Conservation (phyloP, 2,888 invertebrate genomes). For the Stictocephala bisonia region DNA sequence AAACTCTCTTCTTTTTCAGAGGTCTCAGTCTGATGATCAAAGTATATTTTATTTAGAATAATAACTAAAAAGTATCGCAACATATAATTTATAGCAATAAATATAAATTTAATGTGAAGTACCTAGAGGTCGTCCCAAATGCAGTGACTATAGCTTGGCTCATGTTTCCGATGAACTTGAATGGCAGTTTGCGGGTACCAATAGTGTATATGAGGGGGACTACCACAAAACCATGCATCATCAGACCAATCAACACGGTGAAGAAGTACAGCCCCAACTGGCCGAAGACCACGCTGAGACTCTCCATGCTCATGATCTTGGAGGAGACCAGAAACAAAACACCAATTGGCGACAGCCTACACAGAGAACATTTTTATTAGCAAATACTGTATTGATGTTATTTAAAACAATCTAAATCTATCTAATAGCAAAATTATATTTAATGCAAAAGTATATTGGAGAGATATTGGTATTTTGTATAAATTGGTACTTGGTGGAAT, state of each 20-base stretch:
- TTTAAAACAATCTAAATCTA: no score
- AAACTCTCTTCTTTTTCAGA: no score
- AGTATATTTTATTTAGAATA: no score
- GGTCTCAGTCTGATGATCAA: no score
- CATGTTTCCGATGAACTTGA: constrained; percentile 82
- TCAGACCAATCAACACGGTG: constrained; percentile 91
- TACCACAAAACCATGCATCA: constrained; percentile 91
- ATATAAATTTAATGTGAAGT: constrained; percentile 43
- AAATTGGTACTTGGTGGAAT: no score
- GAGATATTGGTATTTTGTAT: no score
- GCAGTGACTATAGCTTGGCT: constrained; percentile 94
- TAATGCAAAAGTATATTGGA: no score
- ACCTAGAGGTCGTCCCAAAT: constrained; percentile 95
- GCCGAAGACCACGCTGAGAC: constrained; percentile 84
- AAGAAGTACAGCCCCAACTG: constrained; percentile 93
- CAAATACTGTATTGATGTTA: no score
- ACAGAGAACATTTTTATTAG: no score
- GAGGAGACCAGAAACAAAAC: constrained; percentile 90
- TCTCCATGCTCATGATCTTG: constrained; percentile 91
- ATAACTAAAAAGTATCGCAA: no score
- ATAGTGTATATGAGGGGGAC: constrained; percentile 88
- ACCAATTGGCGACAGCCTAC: constrained; percentile 89
- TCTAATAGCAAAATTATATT: no score
- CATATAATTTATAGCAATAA: background rate
- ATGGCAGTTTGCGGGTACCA: constrained; percentile 84